Evolutionary conservation across 2,113 vertebrate species (phyloP).

Genomic region (Gymnobelideus leadbeateri): DNA sequence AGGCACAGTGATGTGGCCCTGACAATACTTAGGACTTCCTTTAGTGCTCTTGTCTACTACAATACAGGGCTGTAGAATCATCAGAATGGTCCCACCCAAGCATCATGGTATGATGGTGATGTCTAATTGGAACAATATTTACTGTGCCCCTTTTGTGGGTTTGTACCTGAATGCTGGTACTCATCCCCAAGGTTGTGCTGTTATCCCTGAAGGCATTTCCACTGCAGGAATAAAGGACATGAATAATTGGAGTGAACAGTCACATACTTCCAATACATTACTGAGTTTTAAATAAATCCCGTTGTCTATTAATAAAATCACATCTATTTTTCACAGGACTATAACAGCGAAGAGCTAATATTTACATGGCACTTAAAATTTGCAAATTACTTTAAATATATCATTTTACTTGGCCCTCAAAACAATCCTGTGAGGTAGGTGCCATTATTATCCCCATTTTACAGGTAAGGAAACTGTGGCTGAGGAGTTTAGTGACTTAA

Average conservation of each 20-base stretch:
- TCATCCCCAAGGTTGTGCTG: not conserved
- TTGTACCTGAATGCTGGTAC: not conserved
- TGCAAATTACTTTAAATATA: not conserved
- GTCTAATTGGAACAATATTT: not conserved
- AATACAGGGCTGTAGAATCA: fast-evolving
- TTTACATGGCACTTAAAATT: not conserved
- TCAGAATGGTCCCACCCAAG: not conserved
- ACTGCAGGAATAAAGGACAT: not conserved
- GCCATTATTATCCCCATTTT: not conserved
- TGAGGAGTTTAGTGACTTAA: not conserved
- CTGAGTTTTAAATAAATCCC: not conserved
- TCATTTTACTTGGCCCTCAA: not conserved
- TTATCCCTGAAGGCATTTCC: not conserved
- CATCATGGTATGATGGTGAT: too few species aligned
- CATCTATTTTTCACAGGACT: not conserved
- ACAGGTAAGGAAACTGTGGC: not conserved
- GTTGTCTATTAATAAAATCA: fast-evolving
- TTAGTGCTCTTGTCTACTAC: not conserved
- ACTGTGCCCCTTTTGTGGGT: fast-evolving
- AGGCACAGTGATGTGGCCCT: not conserved
- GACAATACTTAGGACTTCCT: not conserved
- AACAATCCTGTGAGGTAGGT: not conserved
- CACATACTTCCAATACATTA: fast-evolving
- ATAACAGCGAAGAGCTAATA: not conserved
- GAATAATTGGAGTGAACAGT: not conserved